Evolutionary conservation across 2,888 invertebrate genomes (phyloP).

Genomic region (Seira ritae): DNA sequence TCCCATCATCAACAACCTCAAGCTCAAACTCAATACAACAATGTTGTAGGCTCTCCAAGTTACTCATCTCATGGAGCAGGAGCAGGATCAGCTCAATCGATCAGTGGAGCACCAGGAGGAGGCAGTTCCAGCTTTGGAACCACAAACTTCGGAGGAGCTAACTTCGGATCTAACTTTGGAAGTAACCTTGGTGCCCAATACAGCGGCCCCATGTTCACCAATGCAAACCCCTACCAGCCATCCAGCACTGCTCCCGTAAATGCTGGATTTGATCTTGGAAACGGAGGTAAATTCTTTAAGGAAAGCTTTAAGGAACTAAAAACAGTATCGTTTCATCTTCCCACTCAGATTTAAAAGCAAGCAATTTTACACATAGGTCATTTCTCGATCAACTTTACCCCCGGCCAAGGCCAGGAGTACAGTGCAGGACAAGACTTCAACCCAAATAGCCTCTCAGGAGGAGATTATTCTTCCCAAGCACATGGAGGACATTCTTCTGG

Average conservation of each 20-base stretch:
- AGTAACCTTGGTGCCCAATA: constrained; percentile 22
- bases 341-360: too few relatives aligned
- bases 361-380: too few relatives aligned
- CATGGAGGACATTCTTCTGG: constrained; percentile 26
- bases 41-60: constrained; percentile 22
- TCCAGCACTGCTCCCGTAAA: constrained; percentile 65
- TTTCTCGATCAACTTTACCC: constrained; percentile 70
- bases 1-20: constrained; percentile 9
- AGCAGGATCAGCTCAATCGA: constrained; percentile 13
- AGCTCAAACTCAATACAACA: constrained; percentile 26
- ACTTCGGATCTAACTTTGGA: constrained; percentile 23
- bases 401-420: constrained; percentile 64
- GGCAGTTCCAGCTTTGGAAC: too few relatives aligned
- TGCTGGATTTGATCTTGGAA: constrained; percentile 71
- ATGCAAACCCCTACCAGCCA: constrained; percentile 56
- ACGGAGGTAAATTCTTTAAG: too few relatives aligned
- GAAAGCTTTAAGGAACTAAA: too few relatives aligned
- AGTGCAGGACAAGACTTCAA: constrained; percentile 17
- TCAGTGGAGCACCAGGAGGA: constrained; percentile 23
- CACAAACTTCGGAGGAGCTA: constrained; percentile 26
- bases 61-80: constrained; percentile 27
- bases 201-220: constrained; percentile 48
- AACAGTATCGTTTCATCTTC: too few relatives aligned
- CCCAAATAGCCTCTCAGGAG: constrained; percentile 6
- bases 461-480: constrained; percentile 20